Evolutionary conservation across 2,113 vertebrate species (phyloP).

Genomic region (Tylochromis polylepis): DNA sequence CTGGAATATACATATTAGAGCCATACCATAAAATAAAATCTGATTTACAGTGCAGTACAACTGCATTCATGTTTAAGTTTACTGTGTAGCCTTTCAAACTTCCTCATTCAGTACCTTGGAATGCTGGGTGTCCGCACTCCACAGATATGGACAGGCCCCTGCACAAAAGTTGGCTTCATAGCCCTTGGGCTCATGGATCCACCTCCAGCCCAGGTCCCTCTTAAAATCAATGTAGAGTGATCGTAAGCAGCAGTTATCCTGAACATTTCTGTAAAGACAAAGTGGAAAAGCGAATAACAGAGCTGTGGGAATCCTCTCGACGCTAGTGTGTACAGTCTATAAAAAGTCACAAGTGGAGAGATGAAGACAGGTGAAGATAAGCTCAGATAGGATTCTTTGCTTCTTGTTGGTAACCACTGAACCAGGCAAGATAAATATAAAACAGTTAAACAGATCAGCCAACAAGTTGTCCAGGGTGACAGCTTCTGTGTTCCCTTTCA

Average conservation of each 20-base stretch:
- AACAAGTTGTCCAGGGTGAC: neutral
- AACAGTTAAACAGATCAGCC: neutral
- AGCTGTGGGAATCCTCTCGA: neutral
- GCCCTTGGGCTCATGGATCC: slow-evolving; percentile 79
- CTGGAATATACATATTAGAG: slow-evolving; percentile 58
- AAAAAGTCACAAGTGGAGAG: neutral
- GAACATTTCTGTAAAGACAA: slow-evolving; percentile 63
- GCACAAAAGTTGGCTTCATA: slow-evolving; percentile 80
- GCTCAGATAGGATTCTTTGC: neutral
- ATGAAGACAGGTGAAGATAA: neutral
- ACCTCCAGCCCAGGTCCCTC: slow-evolving; percentile 76
- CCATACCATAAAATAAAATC: neutral
- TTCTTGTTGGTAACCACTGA: neutral
- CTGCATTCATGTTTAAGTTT: neutral
- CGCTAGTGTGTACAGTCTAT: neutral
- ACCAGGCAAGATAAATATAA: neutral
- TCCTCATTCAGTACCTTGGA: slow-evolving; percentile 62
- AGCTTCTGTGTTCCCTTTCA: neutral
- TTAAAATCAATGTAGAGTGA: slow-evolving; percentile 78
- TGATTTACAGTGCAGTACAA: neutral
- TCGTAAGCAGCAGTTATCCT: slow-evolving; percentile 78
- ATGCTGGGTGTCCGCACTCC: slow-evolving; percentile 79
- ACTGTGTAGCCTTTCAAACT: neutral
- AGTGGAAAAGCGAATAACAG: neutral
- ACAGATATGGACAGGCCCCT: slow-evolving; percentile 77